Percentiles rank a stretch among this genome's conserved stretches.
These are phyloP conservation scores for Drosophila prosaltans DNA, from an alignment of 1,140 invertebrate species.

Conservation along the genomic window DNA sequence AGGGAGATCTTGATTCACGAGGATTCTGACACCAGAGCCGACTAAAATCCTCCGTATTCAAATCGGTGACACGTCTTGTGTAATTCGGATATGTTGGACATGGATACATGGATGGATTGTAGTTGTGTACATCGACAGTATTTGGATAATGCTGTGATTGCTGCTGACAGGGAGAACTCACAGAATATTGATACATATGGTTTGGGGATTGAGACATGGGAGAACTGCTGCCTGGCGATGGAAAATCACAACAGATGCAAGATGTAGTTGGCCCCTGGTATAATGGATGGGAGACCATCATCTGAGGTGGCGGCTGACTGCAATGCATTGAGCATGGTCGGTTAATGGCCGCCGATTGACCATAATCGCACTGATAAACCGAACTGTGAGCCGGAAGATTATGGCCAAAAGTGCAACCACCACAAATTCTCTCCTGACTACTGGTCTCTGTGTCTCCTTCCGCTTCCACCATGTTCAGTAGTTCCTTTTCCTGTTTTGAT, in stretches of 20 bases:
- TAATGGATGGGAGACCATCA: background rate
- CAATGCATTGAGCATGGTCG: background rate
- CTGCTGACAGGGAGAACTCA: background rate
- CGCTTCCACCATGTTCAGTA: background rate
- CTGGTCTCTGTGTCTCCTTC: background rate
- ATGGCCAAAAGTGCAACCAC: constrained; percentile 23
- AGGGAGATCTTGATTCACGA: background rate
- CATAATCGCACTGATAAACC: constrained; percentile 34
- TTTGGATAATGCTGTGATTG: background rate
- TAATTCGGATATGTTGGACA: background rate
- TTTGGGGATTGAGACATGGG: background rate
- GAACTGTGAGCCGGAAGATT: background rate
- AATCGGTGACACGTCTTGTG: constrained; percentile 27
- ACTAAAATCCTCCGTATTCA: constrained; percentile 36
- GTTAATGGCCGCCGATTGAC: background rate
- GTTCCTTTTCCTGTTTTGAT: background rate
- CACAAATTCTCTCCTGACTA: constrained; percentile 1
- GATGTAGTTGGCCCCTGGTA: background rate
- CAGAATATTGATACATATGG: background rate
- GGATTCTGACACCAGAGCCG: background rate
- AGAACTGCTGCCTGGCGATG: background rate
- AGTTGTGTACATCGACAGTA: background rate
- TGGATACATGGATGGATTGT: background rate
- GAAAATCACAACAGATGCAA: background rate
- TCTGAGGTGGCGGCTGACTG: background rate